Conservation (phyloP, 2,113 vertebrate genomes). For the Melospiza georgiana region DNA sequence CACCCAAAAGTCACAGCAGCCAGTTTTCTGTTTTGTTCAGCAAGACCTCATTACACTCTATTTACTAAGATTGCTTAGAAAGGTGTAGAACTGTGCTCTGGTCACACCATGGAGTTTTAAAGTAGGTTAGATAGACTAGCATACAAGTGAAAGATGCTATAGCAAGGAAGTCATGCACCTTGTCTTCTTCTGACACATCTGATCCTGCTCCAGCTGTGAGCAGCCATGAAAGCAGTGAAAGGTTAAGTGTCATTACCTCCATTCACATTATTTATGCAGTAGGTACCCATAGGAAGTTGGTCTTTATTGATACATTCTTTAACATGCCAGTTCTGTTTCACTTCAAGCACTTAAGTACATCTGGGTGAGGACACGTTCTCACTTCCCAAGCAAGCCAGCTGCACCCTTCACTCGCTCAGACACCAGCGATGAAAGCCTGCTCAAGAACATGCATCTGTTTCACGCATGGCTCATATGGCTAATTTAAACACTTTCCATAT, state of each 20-base stretch:
- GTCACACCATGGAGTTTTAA: not conserved
- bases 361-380: slow-evolving; percentile 14
- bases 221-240: not conserved
- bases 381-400: slow-evolving; percentile 42
- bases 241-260: not conserved
- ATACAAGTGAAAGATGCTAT: not conserved
- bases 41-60: not conserved
- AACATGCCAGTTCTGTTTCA: not conserved
- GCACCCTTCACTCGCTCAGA: slow-evolving; percentile 17
- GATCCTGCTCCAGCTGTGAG: not conserved
- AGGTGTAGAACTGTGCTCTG: not conserved
- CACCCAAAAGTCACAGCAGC: not conserved
- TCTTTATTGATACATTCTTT: not conserved
- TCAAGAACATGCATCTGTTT: slow-evolving; percentile 57
- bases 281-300: not conserved
- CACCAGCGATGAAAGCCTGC: not conserved
- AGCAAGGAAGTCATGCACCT: not conserved
- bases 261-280: not conserved
- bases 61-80: not conserved
- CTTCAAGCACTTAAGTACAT: not conserved
- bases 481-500: slow-evolving; percentile 60
- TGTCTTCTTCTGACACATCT: not conserved
- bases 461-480: not conserved
- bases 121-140: not conserved
- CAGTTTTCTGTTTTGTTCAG: not conserved